A percentile compares a stretch with the other conserved stretches of the same genome.
phyloP scores from a whole-genome alignment of 92 coral and sea anemone species.

The Palythoa grandis region DNA sequence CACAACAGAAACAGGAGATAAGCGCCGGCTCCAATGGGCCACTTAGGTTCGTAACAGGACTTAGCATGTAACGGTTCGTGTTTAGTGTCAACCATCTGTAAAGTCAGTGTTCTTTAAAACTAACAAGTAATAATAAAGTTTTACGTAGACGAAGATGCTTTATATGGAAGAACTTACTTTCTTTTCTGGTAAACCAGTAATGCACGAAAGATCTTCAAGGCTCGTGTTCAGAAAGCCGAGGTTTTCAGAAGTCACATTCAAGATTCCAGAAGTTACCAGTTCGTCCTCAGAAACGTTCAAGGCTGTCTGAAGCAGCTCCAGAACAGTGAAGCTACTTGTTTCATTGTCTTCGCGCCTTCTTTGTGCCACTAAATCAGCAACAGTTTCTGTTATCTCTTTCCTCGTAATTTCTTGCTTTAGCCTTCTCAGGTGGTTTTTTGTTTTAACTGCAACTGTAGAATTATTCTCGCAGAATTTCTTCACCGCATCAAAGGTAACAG shows the following conservation, averaged over 20 bases:
- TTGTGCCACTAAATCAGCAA: neutral
- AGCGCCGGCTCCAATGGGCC: too few relatives aligned
- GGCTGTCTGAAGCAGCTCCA: constrained; percentile 18
- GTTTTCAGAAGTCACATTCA: constrained; percentile 8
- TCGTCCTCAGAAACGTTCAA: neutral
- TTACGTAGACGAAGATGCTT: neutral
- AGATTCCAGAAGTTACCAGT: constrained; percentile 9
- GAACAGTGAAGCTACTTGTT: neutral
- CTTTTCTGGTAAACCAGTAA: neutral
- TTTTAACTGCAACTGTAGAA: neutral
- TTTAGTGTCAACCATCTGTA: neutral
- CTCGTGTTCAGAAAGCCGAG: neutral
- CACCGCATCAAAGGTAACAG: neutral
- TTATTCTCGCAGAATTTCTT: constrained; percentile 8
- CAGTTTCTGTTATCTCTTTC: neutral
- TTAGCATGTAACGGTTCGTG: neutral
- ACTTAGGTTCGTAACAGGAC: too few relatives aligned
- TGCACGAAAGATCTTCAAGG: constrained; percentile 16
- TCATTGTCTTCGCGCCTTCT: neutral
- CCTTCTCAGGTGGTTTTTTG: neutral
- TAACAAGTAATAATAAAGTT: too few relatives aligned
- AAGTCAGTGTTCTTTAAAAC: neutral
- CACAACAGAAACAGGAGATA: too few relatives aligned
- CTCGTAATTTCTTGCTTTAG: neutral
- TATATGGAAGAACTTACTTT: neutral